Conservation (phyloP, 2,888 invertebrate genomes). For the Phaonia tiefii region DNA sequence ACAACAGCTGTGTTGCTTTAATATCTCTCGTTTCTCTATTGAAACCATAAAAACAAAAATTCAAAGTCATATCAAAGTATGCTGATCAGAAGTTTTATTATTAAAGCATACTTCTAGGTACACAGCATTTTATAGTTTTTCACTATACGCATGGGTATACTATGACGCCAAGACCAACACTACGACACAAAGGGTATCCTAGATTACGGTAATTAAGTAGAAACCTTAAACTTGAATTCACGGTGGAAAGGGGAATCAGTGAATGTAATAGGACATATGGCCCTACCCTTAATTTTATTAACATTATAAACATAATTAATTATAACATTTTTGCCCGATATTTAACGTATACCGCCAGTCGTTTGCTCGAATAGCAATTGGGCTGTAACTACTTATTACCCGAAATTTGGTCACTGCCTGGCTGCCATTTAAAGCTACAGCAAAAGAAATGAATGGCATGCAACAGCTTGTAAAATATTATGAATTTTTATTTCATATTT, state of each 20-base stretch:
- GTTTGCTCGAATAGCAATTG: constrained; percentile 12
- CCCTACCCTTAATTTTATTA: constrained; percentile 17
- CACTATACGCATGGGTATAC: too few relatives aligned
- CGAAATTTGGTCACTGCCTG: neutral
- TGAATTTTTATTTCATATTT: constrained; percentile 54
- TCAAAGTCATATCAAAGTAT: neutral
- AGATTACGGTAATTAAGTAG: constrained; percentile 21
- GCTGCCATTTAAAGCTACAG: neutral
- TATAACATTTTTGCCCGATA: constrained; percentile 41
- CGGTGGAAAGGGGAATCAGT: neutral
- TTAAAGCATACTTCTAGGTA: neutral
- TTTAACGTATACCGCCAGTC: constrained; percentile 23
- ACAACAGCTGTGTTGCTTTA: neutral
- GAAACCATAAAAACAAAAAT: too few relatives aligned
- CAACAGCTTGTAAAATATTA: constrained; percentile 64
- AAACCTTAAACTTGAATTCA: constrained; percentile 14
- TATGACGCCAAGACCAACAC: neutral
- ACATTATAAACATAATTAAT: constrained; percentile 56
- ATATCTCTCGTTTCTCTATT: too few relatives aligned
- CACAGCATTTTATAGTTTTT: neutral
- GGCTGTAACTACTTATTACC: constrained; percentile 15
- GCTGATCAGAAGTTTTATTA: neutral
- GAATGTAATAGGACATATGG: constrained; percentile 17
- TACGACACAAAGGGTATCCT: neutral
- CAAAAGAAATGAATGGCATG: constrained; percentile 60